Evolutionary conservation across 92 coral and sea anemone genomes (phyloP).

Genomic region (Blastomussa wellsi): DNA sequence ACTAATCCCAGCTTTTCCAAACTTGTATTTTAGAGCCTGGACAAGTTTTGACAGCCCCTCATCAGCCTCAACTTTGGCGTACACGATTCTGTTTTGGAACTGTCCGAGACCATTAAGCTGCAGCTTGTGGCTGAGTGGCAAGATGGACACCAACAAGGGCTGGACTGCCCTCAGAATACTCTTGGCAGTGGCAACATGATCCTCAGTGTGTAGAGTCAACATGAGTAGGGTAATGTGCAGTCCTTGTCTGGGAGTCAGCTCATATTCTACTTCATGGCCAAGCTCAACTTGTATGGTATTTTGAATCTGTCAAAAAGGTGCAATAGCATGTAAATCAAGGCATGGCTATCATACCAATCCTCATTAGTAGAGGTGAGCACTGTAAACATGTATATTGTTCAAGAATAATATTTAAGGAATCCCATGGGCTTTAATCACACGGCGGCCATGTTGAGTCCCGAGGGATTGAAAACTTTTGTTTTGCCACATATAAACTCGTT

Average conservation of each 20-base stretch:
- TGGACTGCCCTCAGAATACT: conserved; percentile 74
- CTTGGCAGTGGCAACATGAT: conserved; percentile 58
- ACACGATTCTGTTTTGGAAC: conserved; percentile 63
- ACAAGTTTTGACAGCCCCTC: conserved; percentile 50
- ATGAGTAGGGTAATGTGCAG: conserved; percentile 76
- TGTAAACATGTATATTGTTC: too few relatives aligned
- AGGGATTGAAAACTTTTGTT: too few relatives aligned
- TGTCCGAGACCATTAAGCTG: conserved; percentile 58
- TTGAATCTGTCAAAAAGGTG: conserved; percentile 52
- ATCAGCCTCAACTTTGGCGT: conserved; percentile 54
- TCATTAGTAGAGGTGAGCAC: too few relatives aligned
- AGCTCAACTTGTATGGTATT: conserved; percentile 12
- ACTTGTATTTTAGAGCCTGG: conserved; percentile 53
- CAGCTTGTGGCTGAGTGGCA: conserved; percentile 57
- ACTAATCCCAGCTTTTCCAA: conserved; percentile 63
- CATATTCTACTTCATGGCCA: conserved; percentile 28
- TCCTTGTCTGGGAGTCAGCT: conserved; percentile 46
- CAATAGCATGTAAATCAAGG: not conserved
- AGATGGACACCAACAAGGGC: conserved; percentile 55
- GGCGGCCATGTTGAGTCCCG: too few relatives aligned
- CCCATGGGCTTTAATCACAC: too few relatives aligned
- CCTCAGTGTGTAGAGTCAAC: conserved; percentile 63
- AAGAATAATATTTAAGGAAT: too few relatives aligned
- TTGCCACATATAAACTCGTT: too few relatives aligned
- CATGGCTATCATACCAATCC: not conserved